Conservation (phyloP, 2,797 vertebrate genomes). For the Pseudochirops corinnae region DNA sequence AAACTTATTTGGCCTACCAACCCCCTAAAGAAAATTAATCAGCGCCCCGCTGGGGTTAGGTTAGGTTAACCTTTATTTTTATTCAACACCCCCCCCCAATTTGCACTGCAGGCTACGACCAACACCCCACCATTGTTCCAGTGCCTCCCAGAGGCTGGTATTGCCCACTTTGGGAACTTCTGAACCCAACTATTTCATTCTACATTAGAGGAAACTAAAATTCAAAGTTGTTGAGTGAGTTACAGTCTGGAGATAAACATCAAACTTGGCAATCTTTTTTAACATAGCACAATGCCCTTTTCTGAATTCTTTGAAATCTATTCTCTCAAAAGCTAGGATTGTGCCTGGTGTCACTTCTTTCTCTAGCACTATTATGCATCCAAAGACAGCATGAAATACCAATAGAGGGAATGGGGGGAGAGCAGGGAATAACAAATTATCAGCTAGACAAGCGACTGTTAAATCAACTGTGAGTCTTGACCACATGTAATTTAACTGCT, state of each 20-base stretch:
- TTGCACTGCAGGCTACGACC: too few relatives aligned
- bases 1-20: too few relatives aligned
- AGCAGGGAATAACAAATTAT: not conserved
- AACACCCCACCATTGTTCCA: too few relatives aligned
- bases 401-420: not conserved
- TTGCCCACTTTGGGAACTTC: too few relatives aligned
- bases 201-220: not conserved
- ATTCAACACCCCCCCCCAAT: too few relatives aligned
- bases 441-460: not conserved
- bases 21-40: too few relatives aligned
- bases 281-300: not conserved
- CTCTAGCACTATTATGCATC: not conserved
- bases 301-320: not conserved
- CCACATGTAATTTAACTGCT: not conserved
- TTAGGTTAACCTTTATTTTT: too few relatives aligned
- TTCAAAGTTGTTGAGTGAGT: not conserved
- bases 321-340: not conserved
- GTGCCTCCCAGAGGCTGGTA: too few relatives aligned
- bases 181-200: not conserved
- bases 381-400: not conserved
- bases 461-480: not conserved
- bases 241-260: not conserved
- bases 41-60: too few relatives aligned
- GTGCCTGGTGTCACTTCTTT: not conserved
- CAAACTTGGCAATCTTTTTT: not conserved